These are phyloP conservation scores for Melipona quadrifasciata DNA, from an alignment of 1,140 invertebrate species.

Conservation along the genomic window DNA sequence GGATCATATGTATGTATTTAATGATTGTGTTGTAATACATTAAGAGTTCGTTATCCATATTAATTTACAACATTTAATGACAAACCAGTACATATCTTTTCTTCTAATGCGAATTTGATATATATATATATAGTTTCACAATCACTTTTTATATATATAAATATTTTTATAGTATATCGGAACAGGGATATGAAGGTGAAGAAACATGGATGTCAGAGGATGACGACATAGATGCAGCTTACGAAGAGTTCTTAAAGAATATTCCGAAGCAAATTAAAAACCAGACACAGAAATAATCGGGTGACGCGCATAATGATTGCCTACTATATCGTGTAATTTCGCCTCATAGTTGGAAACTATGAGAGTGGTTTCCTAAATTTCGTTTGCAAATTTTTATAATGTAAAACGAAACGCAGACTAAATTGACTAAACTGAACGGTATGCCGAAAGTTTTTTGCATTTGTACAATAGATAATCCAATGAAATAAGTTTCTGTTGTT, in stretches of 20 bases:
- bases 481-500: background rate
- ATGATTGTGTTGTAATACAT: too few relatives aligned
- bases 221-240: constrained; percentile 74
- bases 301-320: background rate
- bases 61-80: too few relatives aligned
- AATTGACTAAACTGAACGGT: constrained; percentile 29
- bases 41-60: too few relatives aligned
- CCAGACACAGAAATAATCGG: constrained; percentile 18
- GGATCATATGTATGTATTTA: constrained; percentile 63
- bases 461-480: background rate
- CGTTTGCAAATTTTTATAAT: constrained; percentile 17
- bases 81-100: background rate
- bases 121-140: background rate
- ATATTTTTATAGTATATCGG: constrained; percentile 45
- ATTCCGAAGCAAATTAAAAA: constrained; percentile 33
- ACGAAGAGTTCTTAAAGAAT: constrained; percentile 76
- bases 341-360: constrained; percentile 39
- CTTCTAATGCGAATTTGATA: background rate
- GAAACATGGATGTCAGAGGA: constrained; percentile 57
- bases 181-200: constrained; percentile 64
- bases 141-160: background rate
- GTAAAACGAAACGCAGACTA: background rate
- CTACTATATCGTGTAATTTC: constrained; percentile 9
- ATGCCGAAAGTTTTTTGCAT: background rate
- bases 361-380: constrained; percentile 28